phyloP scores from a whole-genome alignment of 2,888 invertebrate species.

The Metallyticus violacea region DNA sequence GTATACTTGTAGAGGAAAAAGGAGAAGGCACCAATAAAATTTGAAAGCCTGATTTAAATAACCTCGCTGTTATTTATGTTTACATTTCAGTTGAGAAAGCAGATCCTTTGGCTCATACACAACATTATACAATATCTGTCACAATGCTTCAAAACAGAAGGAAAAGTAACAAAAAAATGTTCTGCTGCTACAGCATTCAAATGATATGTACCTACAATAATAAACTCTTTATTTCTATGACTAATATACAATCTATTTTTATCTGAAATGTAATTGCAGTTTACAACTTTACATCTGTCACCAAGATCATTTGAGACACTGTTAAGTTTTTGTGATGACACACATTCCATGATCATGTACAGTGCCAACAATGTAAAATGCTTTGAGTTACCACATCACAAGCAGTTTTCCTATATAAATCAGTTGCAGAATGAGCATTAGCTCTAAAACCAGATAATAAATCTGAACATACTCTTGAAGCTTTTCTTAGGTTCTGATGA shows the following conservation, averaged over 20 bases:
- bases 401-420: no score
- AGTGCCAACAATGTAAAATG: no score
- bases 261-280: not conserved
- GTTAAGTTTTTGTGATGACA: not conserved
- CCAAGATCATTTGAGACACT: not conserved
- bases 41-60: no score
- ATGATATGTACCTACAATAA: not conserved
- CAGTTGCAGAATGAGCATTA: no score
- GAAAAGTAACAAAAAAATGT: not conserved
- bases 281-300: not conserved
- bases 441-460: no score
- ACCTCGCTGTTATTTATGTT: no score
- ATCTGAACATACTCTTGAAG: no score
- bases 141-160: not conserved
- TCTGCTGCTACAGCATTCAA: not conserved
- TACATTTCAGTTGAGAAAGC: not conserved
- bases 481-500: no score
- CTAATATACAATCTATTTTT: not conserved
- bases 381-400: no score
- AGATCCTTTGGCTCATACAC: not conserved
- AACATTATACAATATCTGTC: not conserved
- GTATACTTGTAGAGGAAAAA: no score
- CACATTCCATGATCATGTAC: no score
- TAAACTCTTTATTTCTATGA: not conserved
- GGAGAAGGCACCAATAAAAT: no score